A percentile compares a stretch with the other conserved stretches of the same genome.
Conservation (phyloP, 2,797 vertebrate species). For the Tauraco hartlaubi region DNA sequence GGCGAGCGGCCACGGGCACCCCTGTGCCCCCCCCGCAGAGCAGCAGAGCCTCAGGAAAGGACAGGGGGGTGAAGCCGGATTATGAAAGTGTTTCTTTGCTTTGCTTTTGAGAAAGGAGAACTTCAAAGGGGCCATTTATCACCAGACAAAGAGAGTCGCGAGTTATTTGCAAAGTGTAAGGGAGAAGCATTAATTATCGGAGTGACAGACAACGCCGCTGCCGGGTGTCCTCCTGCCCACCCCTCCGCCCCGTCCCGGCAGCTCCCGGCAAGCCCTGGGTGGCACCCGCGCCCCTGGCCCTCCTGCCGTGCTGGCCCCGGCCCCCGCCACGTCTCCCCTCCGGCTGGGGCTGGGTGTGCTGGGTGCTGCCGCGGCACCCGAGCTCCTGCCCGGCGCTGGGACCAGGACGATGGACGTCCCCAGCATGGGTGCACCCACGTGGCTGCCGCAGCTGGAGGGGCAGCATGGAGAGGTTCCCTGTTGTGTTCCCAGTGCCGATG, state of each 20-base stretch:
- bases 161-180: constrained; percentile 50
- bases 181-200: constrained; percentile 49
- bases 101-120: constrained; percentile 66
- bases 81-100: constrained; percentile 66
- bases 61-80: constrained; percentile 9
- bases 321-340: background rate
- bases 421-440: rapidly evolving
- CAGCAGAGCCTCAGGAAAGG: background rate
- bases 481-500: rapidly evolving
- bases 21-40: background rate
- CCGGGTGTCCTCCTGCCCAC: constrained; percentile 23
- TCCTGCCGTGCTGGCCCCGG: rapidly evolving
- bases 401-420: rapidly evolving
- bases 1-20: background rate
- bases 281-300: background rate
- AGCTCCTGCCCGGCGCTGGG: rapidly evolving
- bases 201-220: background rate
- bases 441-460: background rate
- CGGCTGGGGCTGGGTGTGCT: background rate
- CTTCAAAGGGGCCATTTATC: constrained; percentile 69
- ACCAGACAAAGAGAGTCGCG: constrained; percentile 57
- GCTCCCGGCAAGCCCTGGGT: background rate
- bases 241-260: background rate
- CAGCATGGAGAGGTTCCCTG: rapidly evolving
- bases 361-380: rapidly evolving